A percentile compares a stretch with the other conserved stretches of the same genome.
Evolutionary conservation across 2,888 invertebrate species (phyloP).

Genomic region (Heteromurus nitidus): DNA sequence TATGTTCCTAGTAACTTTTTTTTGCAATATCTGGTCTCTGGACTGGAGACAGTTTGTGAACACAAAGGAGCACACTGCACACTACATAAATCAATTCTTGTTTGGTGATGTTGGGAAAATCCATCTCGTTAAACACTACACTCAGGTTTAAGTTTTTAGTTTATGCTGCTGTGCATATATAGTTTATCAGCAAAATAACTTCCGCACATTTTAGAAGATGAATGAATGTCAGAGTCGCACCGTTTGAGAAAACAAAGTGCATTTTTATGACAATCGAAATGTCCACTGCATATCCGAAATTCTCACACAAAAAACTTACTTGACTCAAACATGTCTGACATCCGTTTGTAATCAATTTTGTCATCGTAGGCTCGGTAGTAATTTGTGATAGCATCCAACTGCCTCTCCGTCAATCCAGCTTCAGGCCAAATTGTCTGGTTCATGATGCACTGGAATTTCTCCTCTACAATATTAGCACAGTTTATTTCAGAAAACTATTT

Average conservation of each 20-base stretch:
- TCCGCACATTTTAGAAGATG: too few species aligned
- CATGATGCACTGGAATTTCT: conserved; percentile 71
- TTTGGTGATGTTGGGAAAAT: too few species aligned
- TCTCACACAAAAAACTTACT: conserved; percentile 53
- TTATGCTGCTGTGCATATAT: too few species aligned
- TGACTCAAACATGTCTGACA: conserved; percentile 73
- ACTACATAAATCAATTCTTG: too few species aligned
- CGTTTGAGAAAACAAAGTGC: background rate
- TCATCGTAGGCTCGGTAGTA: conserved; percentile 72
- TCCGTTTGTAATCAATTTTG: conserved; percentile 72
- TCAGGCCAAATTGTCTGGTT: conserved; percentile 72
- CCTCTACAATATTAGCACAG: conserved; percentile 55
- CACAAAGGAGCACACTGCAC: too few species aligned
- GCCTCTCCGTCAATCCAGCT: conserved; percentile 71
- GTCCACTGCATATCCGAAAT: too few species aligned
- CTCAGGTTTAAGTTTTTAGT: too few species aligned
- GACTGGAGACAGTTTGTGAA: too few species aligned
- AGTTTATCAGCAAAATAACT: too few species aligned
- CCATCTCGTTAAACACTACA: too few species aligned
- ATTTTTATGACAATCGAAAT: background rate
- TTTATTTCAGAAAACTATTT: background rate
- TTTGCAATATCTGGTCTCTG: too few species aligned
- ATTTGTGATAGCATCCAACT: conserved; percentile 72
- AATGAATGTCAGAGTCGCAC: background rate
- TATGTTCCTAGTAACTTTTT: too few species aligned